Base-by-base conservation (phyloP, 2,888 invertebrate species). In the Synanthedon formicaeformis region DNA sequence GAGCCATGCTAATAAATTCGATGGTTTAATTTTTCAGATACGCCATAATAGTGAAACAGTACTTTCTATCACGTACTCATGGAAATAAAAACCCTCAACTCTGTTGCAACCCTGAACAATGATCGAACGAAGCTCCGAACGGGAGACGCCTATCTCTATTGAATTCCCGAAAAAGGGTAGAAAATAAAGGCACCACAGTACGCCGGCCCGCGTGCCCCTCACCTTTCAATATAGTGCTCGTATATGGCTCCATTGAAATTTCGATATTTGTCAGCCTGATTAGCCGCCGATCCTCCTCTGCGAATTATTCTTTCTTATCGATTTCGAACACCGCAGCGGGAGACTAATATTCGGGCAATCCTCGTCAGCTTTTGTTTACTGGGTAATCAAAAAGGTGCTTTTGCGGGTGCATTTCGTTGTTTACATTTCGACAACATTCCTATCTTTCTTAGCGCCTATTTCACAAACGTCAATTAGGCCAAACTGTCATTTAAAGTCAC, bases 241-340 rank as follows among this genome's bases (percentile, higher is more conserved):
- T 63, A 69, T 61, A 62, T 23, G 63, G 67, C 64, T 71, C 77
- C 67, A 81, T 85, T 81, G 81, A 84, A 79, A 78, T 74, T 69
- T 74, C 68, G 78, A 71, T 83, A 80, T 83, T 85, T 86, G 83
- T 82, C 83, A 79, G 83, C 75, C 79, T 86, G 85, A 87, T 87
- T 87, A 87, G 86, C 87, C 66, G 58, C 61, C 67, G 63, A 67
- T 69, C 74, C 73, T 73, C 75, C 75, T 70, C 65, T 64, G 66
- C 58, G 60, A 60, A 72, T 69, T 65, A 67, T 69, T 67, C 68
- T 71, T 69, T 67, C 34, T 34, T 68, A 69, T 67, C 66, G 64
- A 71, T 65, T 61, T 60, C 73, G 75, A 84, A 86, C 81, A 69
- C 69, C 82, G 59, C 86, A 78, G 82, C 86, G 69, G 81, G 86